Percentiles rank a stretch among this genome's conserved stretches.
These are phyloP conservation scores for Lonchura striata DNA, from an alignment of 2,113 vertebrate genomes.

Conservation along the genomic window DNA sequence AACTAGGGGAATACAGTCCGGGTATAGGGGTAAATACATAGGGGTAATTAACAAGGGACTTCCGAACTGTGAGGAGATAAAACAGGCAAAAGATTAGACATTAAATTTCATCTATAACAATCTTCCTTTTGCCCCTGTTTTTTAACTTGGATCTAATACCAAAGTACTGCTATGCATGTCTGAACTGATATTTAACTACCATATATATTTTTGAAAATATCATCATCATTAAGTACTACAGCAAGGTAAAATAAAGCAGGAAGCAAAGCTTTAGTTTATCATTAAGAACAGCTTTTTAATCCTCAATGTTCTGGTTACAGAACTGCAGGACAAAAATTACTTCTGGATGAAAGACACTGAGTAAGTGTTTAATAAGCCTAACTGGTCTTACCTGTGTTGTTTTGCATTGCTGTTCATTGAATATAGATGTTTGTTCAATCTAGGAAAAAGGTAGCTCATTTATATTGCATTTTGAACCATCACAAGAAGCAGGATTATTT, in stretches of 20 bases:
- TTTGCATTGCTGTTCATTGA: neutral
- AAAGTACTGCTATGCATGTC: neutral
- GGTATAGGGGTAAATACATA: too few relatives aligned
- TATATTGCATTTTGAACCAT: neutral
- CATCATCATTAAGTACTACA: neutral
- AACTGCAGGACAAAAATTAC: neutral
- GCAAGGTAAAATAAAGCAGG: neutral
- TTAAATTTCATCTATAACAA: too few relatives aligned
- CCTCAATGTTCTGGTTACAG: neutral
- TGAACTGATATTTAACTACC: neutral
- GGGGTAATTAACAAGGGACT: too few relatives aligned
- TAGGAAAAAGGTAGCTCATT: neutral
- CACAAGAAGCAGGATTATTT: neutral
- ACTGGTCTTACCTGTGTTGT: neutral
- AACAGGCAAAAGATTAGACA: too few relatives aligned
- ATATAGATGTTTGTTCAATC: neutral
- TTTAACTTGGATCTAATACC: neutral
- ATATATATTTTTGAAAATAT: neutral
- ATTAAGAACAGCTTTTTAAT: neutral
- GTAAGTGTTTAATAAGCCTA: neutral
- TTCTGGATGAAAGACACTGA: neutral
- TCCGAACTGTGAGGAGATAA: too few relatives aligned
- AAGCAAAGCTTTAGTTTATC: neutral
- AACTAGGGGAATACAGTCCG: too few relatives aligned
- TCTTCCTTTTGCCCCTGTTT: neutral